phyloP scores from a whole-genome alignment of 2,888 invertebrate genomes.

The Amiota communis region DNA sequence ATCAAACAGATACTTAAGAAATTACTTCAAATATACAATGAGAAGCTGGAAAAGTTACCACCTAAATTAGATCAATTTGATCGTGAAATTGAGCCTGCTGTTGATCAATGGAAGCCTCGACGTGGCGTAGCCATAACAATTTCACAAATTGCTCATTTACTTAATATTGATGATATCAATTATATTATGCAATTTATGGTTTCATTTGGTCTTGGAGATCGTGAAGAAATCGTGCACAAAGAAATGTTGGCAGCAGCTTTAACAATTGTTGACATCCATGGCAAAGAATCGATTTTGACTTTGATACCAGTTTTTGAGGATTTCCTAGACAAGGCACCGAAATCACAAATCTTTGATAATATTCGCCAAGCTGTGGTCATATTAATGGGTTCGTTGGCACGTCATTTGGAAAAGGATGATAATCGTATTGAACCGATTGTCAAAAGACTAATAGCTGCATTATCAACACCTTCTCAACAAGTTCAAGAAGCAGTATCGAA shows the following conservation, averaged over 20 bases:
- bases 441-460: slow-evolving; percentile 88
- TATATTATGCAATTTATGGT: slow-evolving; percentile 90
- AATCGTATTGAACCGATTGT: slow-evolving; percentile 95
- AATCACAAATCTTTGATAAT: slow-evolving; percentile 90
- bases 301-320: slow-evolving; percentile 93
- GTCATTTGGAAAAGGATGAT: slow-evolving; percentile 93
- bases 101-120: slow-evolving; percentile 93
- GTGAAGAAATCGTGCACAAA: slow-evolving; percentile 85
- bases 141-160: slow-evolving; percentile 81
- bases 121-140: slow-evolving; percentile 91
- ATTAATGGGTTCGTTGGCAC: slow-evolving; percentile 96
- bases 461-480: slow-evolving; percentile 97
- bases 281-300: slow-evolving; percentile 85
- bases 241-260: slow-evolving; percentile 97
- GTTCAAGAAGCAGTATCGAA: slow-evolving; percentile 98
- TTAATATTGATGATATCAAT: slow-evolving; percentile 77
- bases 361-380: slow-evolving; percentile 97
- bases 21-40: slow-evolving; percentile 83
- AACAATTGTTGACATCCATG: slow-evolving; percentile 91
- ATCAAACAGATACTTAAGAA: slow-evolving; percentile 77
- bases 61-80: slow-evolving; percentile 93
- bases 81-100: slow-evolving; percentile 85
- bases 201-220: slow-evolving; percentile 88
- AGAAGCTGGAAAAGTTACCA: slow-evolving; percentile 86
- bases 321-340: slow-evolving; percentile 93